Conservation (phyloP, 2,797 vertebrate species). For the Tenualosa ilisha region DNA sequence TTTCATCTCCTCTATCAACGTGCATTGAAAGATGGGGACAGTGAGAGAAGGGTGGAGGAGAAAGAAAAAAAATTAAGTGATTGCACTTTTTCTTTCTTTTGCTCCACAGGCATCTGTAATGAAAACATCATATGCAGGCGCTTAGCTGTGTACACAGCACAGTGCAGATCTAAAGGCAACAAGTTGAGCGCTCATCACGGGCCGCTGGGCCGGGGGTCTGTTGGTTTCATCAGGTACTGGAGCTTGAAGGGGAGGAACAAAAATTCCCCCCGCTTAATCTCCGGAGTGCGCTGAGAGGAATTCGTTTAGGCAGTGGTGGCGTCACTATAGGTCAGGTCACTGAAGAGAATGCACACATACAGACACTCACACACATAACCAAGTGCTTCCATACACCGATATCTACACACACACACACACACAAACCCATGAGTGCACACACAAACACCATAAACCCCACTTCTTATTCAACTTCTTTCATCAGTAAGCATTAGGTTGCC, state of each 20-base stretch:
- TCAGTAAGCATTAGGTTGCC: neutral
- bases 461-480: neutral
- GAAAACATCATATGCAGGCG: constrained; percentile 45
- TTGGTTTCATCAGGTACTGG: constrained; percentile 10
- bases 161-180: constrained; percentile 27
- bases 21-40: neutral
- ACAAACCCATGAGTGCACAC: neutral
- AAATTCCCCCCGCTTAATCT: neutral
- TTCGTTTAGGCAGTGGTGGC: neutral
- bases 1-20: constrained; percentile 52
- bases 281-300: constrained; percentile 19
- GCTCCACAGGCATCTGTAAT: constrained; percentile 41
- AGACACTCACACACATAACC: neutral
- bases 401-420: neutral
- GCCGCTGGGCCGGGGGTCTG: neutral
- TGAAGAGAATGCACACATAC: neutral
- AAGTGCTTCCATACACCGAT: neutral
- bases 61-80: constrained; percentile 8
- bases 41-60: constrained; percentile 15
- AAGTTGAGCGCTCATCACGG: constrained; percentile 31
- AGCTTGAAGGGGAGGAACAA: neutral
- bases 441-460: neutral
- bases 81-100: neutral
- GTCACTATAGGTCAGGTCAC: neutral
- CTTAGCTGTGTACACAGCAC: constrained; percentile 37